These are phyloP conservation scores for Sminthurides bifidus DNA, from an alignment of 1,140 invertebrate species.

Conservation along the genomic window DNA sequence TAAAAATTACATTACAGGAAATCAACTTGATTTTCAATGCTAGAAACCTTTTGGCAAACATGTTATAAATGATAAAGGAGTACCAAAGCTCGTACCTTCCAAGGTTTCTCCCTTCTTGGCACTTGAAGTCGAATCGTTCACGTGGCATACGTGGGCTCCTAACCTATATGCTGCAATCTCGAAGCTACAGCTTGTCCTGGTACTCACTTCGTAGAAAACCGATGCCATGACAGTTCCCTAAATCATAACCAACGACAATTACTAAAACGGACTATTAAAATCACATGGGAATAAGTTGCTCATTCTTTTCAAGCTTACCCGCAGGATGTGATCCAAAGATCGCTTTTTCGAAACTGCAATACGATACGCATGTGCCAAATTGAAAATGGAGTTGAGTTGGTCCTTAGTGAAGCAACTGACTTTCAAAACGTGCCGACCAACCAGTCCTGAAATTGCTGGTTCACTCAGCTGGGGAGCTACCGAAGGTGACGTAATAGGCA, in stretches of 20 bases:
- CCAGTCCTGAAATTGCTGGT: constrained; percentile 38
- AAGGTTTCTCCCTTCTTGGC: constrained; percentile 93
- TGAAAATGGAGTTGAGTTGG: constrained; percentile 84
- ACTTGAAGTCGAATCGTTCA: constrained; percentile 81
- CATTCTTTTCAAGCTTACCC: constrained; percentile 38
- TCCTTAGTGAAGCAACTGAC: constrained; percentile 82
- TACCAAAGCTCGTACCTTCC: constrained; percentile 47
- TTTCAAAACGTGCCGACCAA: constrained; percentile 67
- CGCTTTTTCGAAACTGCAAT: constrained; percentile 69
- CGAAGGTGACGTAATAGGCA: constrained; percentile 12
- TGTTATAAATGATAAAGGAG: neutral
- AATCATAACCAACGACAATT: constrained; percentile 16
- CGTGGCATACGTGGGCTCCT: constrained; percentile 78
- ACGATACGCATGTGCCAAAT: constrained; percentile 79
- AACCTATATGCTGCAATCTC: constrained; percentile 88
- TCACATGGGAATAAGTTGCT: neutral
- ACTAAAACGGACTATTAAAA: neutral
- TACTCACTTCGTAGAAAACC: constrained; percentile 95
- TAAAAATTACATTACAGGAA: constrained; percentile 31
- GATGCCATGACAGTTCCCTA: constrained; percentile 88
- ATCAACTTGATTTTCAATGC: constrained; percentile 9
- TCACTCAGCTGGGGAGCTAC: constrained; percentile 1
- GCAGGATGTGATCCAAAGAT: constrained; percentile 70
- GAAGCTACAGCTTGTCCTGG: constrained; percentile 91
- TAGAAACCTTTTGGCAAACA: neutral